Evolutionary conservation across 2,888 invertebrate species (phyloP), one percentile per base, ranked within the genome.

Genomic region (Empis stercorea): DNA sequence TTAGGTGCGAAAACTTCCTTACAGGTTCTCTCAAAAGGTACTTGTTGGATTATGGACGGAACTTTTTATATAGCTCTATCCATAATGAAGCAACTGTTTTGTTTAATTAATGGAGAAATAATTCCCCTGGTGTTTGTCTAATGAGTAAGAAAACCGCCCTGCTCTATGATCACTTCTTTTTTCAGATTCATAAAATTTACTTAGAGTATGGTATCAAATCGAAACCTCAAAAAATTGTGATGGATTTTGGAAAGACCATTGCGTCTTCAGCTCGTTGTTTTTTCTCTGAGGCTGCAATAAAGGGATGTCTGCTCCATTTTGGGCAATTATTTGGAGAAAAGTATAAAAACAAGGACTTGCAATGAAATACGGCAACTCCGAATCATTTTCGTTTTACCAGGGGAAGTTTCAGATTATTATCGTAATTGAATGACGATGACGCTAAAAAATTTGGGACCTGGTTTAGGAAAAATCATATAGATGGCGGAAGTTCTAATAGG

Each of bases 41-140:
- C 3, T 32, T 32, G 32, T 9, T 32, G 32, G 32, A 13, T 32
- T 13, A 30, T 30, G 30, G 30, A 30, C 10, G 45, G 34, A 2
- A 45, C 45, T 17, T 46, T 46, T 32, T 20, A 42, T 11, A 36
- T 42, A 17, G 42, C 36, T 6, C 42, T 42, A 34, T 34, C 40
- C n/a, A 36, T 36, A 16, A 46, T 46, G 46, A n/a, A 14, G 10
- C 41, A 42, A 37, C 14, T 32, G 11, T 41, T 37, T 34, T 15
- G 38, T 6, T 6, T 9, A 16, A 15, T 38, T 38, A 16, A 38
- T 4, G 11, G 15, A 15, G 16, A 38, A 38, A 38, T 15, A 15
- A 15, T 38, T 16, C 38, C 38, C n/a, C 15, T 38, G 3, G 16
- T 16, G 15, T 38, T 37, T 37, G 15, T 16, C 14, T 37, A 16